Percentiles rank a stretch among this genome's conserved stretches.
phyloP scores from a whole-genome alignment of 1,140 invertebrate species.

The Elymnias hypermnestra region DNA sequence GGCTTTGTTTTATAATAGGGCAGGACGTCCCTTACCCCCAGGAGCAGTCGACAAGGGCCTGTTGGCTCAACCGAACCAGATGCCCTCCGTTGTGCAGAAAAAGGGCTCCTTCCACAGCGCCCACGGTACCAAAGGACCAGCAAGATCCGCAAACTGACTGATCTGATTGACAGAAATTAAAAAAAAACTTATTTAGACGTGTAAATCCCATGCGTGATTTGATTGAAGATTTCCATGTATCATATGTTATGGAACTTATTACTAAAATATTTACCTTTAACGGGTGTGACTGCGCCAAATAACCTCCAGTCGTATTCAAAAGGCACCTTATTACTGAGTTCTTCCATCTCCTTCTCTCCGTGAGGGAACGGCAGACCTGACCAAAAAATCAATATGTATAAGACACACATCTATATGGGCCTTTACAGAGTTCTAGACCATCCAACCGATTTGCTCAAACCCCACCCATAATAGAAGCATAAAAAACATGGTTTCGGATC shows the following conservation, averaged over 20 bases:
- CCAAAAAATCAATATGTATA: no score
- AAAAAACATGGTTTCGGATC: no score
- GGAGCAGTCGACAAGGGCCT: constrained; percentile 96
- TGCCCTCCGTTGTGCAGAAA: constrained; percentile 90
- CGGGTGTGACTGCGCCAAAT: constrained; percentile 93
- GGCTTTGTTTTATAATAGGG: no score
- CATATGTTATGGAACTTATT: neutral
- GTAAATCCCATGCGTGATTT: no score
- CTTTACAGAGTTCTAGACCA: no score
- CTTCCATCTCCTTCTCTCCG: constrained; percentile 49
- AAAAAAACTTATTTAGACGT: no score
- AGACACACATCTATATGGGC: no score
- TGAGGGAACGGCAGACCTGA: constrained; percentile 86
- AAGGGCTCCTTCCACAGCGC: constrained; percentile 93
- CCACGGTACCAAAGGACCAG: constrained; percentile 97
- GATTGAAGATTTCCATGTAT: no score
- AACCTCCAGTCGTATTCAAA: constrained; percentile 92
- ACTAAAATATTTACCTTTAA: constrained; percentile 44
- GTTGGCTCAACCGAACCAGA: constrained; percentile 89
- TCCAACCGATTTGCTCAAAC: no score
- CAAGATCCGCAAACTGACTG: constrained; percentile 98
- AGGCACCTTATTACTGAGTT: constrained; percentile 77
- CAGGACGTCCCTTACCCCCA: constrained; percentile 92
- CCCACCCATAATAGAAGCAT: no score
- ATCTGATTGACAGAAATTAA: no score